Evolutionary conservation across 64 coral and sea anemone genomes (phyloP).

Genomic region (Stichodactyla helianthus): DNA sequence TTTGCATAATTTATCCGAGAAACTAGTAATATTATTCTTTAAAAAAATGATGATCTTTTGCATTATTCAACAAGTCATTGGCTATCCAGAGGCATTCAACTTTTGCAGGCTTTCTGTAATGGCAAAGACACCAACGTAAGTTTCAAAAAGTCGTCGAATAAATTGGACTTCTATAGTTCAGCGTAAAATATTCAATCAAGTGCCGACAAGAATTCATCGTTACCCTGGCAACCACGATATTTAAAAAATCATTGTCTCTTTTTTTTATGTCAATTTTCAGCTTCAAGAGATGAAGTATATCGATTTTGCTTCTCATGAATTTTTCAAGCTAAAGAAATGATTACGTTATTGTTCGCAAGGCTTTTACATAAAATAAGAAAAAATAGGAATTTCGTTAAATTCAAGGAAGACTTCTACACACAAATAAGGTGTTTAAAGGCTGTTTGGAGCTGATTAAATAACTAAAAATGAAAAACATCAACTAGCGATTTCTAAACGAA

Average conservation of each 20-base stretch:
- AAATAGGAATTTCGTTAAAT: too few relatives aligned
- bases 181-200: neutral
- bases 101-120: neutral
- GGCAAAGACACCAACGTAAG: neutral
- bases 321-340: neutral
- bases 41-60: neutral
- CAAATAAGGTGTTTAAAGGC: neutral
- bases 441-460: neutral
- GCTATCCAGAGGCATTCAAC: neutral
- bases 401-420: too few relatives aligned
- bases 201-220: neutral
- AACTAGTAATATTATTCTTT: neutral
- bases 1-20: neutral
- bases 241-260: neutral
- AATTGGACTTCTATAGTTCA: too few relatives aligned
- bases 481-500: neutral
- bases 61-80: neutral
- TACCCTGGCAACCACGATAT: neutral
- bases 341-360: neutral
- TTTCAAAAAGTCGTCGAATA: too few relatives aligned
- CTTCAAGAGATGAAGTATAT: neutral
- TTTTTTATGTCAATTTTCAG: neutral
- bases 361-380: neutral
- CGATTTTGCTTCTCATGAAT: neutral
- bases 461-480: neutral